Percentiles rank a stretch among this genome's conserved stretches.
Evolutionary conservation across 2,888 invertebrate genomes (phyloP).

Genomic region (Epistrophe grossulariae): DNA sequence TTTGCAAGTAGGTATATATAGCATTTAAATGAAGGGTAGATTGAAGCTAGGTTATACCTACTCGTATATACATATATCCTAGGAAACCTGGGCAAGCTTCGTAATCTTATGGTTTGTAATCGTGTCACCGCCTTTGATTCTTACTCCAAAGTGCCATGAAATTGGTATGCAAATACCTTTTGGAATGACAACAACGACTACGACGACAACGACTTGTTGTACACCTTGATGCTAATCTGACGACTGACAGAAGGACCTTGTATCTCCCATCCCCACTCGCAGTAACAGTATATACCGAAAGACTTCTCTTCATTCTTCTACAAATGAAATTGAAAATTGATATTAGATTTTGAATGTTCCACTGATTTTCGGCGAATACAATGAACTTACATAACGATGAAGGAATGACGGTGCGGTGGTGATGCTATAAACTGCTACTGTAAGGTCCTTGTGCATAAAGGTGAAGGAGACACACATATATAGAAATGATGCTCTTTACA

Average conservation of each 20-base stretch:
- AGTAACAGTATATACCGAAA: slow-evolving; percentile 3
- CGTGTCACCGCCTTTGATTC: slow-evolving; percentile 25
- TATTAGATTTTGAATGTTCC: slow-evolving; percentile 72
- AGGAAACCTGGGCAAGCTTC: slow-evolving; percentile 38
- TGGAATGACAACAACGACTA: slow-evolving; percentile 43
- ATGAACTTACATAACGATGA: slow-evolving; percentile 46
- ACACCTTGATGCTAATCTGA: slow-evolving; percentile 72
- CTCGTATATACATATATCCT: not conserved
- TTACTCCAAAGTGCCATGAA: slow-evolving; percentile 49
- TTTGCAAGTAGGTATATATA: not conserved
- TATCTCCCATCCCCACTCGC: not conserved
- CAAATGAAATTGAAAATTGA: slow-evolving; percentile 74
- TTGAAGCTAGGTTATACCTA: not conserved
- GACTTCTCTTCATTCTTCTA: not conserved
- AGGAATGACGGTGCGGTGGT: not conserved
- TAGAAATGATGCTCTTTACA: slow-evolving; percentile 11
- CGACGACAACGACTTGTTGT: slow-evolving; percentile 4
- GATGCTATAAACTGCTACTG: not conserved
- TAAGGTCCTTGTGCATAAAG: slow-evolving; percentile 16
- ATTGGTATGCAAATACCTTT: slow-evolving; percentile 72
- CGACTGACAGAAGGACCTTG: slow-evolving; percentile 64
- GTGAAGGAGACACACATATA: slow-evolving; percentile 5
- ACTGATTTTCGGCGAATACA: slow-evolving; percentile 55
- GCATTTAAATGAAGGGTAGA: not conserved
- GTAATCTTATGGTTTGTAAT: slow-evolving; percentile 42